Conservation (phyloP, 2,797 vertebrate genomes). For the Rallus crepitans region DNA sequence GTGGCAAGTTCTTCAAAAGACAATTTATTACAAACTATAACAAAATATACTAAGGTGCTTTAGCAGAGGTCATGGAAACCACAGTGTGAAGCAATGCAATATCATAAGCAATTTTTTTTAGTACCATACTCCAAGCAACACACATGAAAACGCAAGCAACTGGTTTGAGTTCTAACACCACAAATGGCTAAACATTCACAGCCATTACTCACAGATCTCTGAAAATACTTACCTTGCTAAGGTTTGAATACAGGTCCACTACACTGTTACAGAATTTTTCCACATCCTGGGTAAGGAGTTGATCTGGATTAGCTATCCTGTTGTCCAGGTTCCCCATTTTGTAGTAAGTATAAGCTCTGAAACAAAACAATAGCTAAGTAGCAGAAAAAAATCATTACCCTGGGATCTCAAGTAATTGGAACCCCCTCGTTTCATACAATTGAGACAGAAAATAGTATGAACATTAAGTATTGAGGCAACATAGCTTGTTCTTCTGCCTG, state of each 20-base stretch:
- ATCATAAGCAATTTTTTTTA: not conserved
- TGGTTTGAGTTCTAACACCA: not conserved
- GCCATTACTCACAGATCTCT: not conserved
- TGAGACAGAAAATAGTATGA: not conserved
- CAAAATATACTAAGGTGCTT: not conserved
- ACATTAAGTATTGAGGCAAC: not conserved
- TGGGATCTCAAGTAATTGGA: not conserved
- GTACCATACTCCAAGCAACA: not conserved
- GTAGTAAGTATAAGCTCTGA: conserved; percentile 94
- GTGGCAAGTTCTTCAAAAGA: not conserved
- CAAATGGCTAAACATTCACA: not conserved
- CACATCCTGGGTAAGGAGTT: conserved; percentile 97
- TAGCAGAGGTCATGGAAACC: not conserved
- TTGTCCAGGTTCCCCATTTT: conserved; percentile 99
- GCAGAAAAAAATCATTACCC: not conserved
- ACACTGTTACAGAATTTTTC: conserved; percentile 99
- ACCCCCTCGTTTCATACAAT: not conserved
- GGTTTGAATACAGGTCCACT: conserved; percentile 97
- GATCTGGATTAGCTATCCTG: conserved; percentile 96
- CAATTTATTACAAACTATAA: not conserved
- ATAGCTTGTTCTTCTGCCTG: not conserved
- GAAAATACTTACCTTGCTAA: conserved; percentile 90
- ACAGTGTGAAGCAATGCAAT: not conserved
- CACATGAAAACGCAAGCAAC: not conserved
- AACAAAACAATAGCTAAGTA: conserved; percentile 41